These are phyloP conservation scores for Girardinichthys multiradiatus DNA, from an alignment of 2,113 vertebrate genomes.

Conservation along the genomic window DNA sequence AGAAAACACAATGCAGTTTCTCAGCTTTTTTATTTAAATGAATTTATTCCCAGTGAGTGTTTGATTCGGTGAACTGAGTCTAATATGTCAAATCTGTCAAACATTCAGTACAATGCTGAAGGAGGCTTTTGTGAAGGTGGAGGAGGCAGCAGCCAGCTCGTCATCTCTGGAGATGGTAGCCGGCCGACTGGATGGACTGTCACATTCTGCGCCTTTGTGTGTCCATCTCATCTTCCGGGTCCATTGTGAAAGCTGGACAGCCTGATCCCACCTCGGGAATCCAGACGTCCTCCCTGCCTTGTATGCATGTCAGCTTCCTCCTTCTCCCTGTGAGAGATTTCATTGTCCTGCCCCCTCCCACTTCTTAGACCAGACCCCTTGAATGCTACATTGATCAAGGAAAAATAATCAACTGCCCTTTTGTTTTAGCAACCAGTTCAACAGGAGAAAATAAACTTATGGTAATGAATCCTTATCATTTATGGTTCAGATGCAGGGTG, in stretches of 20 bases:
- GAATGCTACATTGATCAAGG: conserved; percentile 78
- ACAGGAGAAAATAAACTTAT: conserved; percentile 78
- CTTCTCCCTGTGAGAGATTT: conserved; percentile 51
- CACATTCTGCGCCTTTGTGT: conserved; percentile 69
- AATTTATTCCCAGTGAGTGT: conserved; percentile 32
- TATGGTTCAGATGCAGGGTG: conserved; percentile 73
- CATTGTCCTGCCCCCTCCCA: conserved; percentile 47
- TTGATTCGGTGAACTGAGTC: conserved; percentile 42
- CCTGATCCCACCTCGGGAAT: conserved; percentile 58
- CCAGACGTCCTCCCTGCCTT: conserved; percentile 59
- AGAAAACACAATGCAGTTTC: conserved; percentile 5
- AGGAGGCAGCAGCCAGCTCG: conserved; percentile 42
- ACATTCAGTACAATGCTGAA: conserved; percentile 55
- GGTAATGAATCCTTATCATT: conserved; percentile 83
- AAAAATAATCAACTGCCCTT: conserved; percentile 80
- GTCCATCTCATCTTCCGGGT: conserved; percentile 61
- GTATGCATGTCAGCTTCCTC: conserved; percentile 59
- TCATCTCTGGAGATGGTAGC: conserved; percentile 64
- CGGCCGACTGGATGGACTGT: conserved; percentile 59
- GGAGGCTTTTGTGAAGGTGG: conserved; percentile 59
- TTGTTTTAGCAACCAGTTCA: conserved; percentile 76
- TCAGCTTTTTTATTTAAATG: conserved; percentile 24
- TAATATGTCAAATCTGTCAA: conserved; percentile 66
- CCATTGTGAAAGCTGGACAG: conserved; percentile 72
- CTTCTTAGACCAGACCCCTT: conserved; percentile 49